Percentiles rank a stretch among this genome's conserved stretches.
phyloP scores from a whole-genome alignment of 2,888 invertebrate genomes.

The Eilema depressum region DNA sequence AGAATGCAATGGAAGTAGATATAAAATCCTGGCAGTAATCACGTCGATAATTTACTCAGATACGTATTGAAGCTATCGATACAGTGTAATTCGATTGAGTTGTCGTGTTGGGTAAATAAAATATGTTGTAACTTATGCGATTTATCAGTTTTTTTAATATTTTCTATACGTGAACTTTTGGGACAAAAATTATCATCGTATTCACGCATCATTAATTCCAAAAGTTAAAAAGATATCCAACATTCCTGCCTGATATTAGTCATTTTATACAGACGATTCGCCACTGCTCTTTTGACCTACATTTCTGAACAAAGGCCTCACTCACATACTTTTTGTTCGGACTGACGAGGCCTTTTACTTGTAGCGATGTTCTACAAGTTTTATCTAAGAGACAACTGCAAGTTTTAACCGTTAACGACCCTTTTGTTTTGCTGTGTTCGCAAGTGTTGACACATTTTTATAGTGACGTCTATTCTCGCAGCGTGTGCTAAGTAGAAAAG shows the following conservation, averaged over 20 bases:
- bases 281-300: slow-evolving; percentile 5
- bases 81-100: too few species aligned
- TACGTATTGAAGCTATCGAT: too few species aligned
- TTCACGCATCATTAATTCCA: background rate
- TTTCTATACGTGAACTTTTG: too few species aligned
- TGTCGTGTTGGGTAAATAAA: too few species aligned
- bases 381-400: slow-evolving; percentile 1
- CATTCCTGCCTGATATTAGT: background rate
- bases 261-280: background rate
- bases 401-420: background rate
- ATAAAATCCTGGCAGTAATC: too few species aligned
- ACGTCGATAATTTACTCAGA: too few species aligned
- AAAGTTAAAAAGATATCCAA: background rate
- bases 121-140: too few species aligned
- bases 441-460: background rate
- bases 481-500: slow-evolving; percentile 16
- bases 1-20: too few species aligned
- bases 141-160: background rate
- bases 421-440: background rate
- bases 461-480: background rate
- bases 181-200: background rate
- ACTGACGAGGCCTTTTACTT: slow-evolving; percentile 1
- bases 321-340: background rate
- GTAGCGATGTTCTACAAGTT: background rate
- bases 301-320: slow-evolving; percentile 7